Base-by-base conservation (phyloP, 1,140 invertebrate species). In the Oedothorax gibbosus region DNA sequence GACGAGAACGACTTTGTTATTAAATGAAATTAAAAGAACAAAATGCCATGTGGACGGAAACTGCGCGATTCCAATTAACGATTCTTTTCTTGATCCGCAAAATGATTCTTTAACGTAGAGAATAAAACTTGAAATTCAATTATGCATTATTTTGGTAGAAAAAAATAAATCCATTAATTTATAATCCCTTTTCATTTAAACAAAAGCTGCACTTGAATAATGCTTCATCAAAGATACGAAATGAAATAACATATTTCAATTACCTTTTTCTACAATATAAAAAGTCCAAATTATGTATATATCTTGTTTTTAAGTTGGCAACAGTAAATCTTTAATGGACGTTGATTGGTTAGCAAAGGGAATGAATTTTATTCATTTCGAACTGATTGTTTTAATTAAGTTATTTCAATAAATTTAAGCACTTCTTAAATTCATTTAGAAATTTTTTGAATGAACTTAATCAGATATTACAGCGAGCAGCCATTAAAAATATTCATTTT, bases 151-250 rank as follows among this genome's bases (percentile, higher is more conserved):
- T 75, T 56, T 15, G 71, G 7, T 15, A 20, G 18, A 53, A 54
- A 54, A 54, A 73, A 73, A 35, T 75, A 18, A 75, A 21, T 57
- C 54, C 72, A 75, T 75, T 75, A 75, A 75, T 75, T 75, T 75
- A 75, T 75, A 75, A 75, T 75, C 72, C 57, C 49, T 75, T 75
- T 75, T 75, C 72, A 75, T 75, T 75, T 75, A 21, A 57, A 75
- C 57, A 56, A 75, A 75, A 62, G 57, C 57, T 62, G 12, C 18
- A 57, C 72, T 75, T 75, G n/a, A 2, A 51, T 73, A 14, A n/a
- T 51, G 18, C 72, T 35, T 75, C 53, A 75, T 75, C 35, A 56
- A 53, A 21, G 14, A 50, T 12, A 57, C 57, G 35, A 57, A 75
- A 56, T 75, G 20, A 50, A 75, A 75, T 35, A 72, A 72, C 72